These are phyloP conservation scores for Philotrypesis tridentata DNA, from an alignment of 1,140 invertebrate species.

Conservation along the genomic window DNA sequence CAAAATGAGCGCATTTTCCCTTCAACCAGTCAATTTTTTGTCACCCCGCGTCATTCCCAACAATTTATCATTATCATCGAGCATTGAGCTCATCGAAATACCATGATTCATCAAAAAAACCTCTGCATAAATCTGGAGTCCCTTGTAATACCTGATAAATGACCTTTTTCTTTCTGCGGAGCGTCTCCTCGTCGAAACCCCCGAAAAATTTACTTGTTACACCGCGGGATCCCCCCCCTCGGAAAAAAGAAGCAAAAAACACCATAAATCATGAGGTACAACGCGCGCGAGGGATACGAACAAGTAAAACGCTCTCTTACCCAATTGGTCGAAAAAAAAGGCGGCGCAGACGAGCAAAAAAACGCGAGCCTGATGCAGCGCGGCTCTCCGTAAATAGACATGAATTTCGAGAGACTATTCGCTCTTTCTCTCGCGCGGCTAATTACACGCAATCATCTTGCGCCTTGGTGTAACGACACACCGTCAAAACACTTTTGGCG, in stretches of 20 bases:
- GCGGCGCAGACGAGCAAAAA: neutral
- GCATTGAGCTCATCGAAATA: too few relatives aligned
- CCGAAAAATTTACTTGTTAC: too few relatives aligned
- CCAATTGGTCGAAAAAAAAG: neutral
- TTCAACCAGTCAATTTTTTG: too few relatives aligned
- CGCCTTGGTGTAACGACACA: neutral
- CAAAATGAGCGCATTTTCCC: too few relatives aligned
- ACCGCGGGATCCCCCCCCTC: too few relatives aligned
- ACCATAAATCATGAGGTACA: neutral
- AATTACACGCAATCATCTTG: neutral
- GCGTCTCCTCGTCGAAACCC: neutral
- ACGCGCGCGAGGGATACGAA: too few relatives aligned
- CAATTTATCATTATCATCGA: too few relatives aligned
- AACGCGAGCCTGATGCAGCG: neutral
- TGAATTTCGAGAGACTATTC: neutral
- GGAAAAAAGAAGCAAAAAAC: too few relatives aligned
- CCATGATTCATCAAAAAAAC: neutral
- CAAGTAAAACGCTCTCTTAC: too few relatives aligned
- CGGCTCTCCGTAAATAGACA: neutral
- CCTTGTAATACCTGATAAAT: too few relatives aligned
- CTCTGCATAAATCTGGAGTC: neutral
- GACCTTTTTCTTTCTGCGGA: too few relatives aligned
- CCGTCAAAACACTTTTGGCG: neutral
- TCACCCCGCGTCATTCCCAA: too few relatives aligned
- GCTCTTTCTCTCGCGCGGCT: neutral